Conservation (phyloP, 2,888 invertebrate genomes). For the Tenthredo distinguenda region DNA sequence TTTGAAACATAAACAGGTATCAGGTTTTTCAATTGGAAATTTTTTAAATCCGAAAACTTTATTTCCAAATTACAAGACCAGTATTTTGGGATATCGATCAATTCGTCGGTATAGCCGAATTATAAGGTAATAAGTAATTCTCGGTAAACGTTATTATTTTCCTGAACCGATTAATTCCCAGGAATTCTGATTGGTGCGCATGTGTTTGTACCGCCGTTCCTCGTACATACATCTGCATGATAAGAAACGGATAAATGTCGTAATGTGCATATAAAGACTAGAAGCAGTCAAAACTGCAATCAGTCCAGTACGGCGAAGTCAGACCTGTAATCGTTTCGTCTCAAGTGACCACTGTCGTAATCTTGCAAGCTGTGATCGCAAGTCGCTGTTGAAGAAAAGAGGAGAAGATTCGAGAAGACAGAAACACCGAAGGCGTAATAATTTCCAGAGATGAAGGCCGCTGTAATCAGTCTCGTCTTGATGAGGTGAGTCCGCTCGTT, state of each 20-base stretch:
- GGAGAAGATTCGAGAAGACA: background rate
- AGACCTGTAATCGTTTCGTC: background rate
- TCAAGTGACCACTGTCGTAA: background rate
- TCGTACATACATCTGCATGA: background rate
- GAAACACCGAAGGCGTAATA: background rate
- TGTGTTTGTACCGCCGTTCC: background rate
- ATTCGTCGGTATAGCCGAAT: background rate
- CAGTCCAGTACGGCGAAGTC: background rate
- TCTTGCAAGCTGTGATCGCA: background rate
- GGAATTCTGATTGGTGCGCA: background rate
- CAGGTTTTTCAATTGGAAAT: no score
- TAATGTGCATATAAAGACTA: background rate
- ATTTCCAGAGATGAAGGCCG: background rate
- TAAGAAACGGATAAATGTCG: background rate
- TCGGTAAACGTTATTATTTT: background rate
- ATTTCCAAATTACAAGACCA: background rate
- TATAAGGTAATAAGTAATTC: no score
- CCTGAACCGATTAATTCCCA: background rate
- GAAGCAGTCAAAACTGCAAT: background rate
- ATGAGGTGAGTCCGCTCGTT: slow-evolving; percentile 6
- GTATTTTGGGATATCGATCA: background rate
- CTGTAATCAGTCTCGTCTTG: background rate
- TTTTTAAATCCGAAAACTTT: no score
- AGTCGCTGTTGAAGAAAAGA: background rate
- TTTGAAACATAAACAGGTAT: no score